These are phyloP conservation scores for Actenoides hombroni DNA, from an alignment of 2,113 vertebrate genomes.

Conservation along the genomic window DNA sequence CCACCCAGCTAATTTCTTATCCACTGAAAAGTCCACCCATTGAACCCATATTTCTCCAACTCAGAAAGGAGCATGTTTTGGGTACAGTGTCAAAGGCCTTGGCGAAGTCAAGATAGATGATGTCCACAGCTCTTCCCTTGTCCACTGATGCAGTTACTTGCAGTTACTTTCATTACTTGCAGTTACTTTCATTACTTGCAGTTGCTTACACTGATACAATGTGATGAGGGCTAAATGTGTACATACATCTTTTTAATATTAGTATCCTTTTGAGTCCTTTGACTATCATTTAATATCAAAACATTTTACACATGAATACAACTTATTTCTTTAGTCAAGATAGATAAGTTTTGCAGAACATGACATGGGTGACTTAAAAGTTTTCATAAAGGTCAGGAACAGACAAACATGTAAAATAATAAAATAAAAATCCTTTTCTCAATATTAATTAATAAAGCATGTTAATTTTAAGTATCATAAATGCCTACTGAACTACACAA, in stretches of 20 bases:
- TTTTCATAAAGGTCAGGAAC: neutral
- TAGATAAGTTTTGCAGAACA: neutral
- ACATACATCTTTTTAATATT: neutral
- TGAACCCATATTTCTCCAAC: too few relatives aligned
- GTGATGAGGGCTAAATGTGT: neutral
- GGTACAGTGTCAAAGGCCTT: too few relatives aligned
- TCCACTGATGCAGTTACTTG: too few relatives aligned
- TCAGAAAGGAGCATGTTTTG: too few relatives aligned
- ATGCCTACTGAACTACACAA: neutral
- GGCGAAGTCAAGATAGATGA: too few relatives aligned
- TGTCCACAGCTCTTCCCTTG: too few relatives aligned
- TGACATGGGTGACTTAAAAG: neutral
- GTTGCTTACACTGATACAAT: too few relatives aligned
- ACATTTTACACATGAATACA: neutral
- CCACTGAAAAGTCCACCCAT: too few relatives aligned
- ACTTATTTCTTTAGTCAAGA: neutral
- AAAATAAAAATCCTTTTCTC: neutral
- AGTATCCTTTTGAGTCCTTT: neutral
- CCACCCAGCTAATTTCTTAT: too few relatives aligned
- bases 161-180: too few relatives aligned
- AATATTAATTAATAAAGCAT: neutral
- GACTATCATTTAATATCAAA: neutral
- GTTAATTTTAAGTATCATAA: neutral
- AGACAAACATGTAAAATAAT: neutral
- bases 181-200: too few relatives aligned